phyloP scores from a whole-genome alignment of 2,888 invertebrate species.

The Rhabditoides inermis region DNA sequence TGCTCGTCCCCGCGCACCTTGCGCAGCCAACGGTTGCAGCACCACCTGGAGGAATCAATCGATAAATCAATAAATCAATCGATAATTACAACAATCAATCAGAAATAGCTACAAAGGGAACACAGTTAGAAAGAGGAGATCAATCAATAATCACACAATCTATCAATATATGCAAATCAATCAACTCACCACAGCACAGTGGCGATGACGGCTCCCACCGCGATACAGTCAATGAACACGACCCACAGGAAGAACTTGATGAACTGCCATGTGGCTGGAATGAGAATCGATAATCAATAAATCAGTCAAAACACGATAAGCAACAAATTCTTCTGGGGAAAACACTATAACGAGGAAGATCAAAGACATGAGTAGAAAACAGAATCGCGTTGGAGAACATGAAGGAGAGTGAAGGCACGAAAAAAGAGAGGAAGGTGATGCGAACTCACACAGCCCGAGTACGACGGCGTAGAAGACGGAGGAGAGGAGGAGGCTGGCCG shows the following conservation, averaged over 20 bases:
- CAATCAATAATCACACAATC: not conserved
- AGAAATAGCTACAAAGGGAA: not conserved
- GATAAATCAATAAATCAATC: not conserved
- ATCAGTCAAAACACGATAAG: constrained; percentile 71
- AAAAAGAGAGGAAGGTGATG: no score
- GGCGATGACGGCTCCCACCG: constrained; percentile 75
- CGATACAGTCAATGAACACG: constrained; percentile 86
- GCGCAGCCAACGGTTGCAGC: constrained; percentile 71
- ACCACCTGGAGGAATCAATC: constrained; percentile 62
- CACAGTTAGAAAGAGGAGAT: not conserved
- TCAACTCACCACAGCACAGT: constrained; percentile 75
- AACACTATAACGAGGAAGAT: constrained; percentile 29
- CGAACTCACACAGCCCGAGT: constrained; percentile 17
- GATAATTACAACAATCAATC: not conserved
- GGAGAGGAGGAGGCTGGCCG: constrained; percentile 29
- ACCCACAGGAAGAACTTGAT: constrained; percentile 79
- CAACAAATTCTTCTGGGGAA: constrained; percentile 83
- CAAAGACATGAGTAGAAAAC: no score
- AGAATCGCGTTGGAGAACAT: not conserved
- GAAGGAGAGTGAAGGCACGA: no score
- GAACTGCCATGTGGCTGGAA: constrained; percentile 64
- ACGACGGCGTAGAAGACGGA: constrained; percentile 33
- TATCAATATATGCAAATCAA: not conserved
- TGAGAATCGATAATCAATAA: no score
- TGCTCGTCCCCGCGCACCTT: constrained; percentile 59